phyloP scores from a whole-genome alignment of 2,888 invertebrate genomes.

The Willowsia nigromaculata region DNA sequence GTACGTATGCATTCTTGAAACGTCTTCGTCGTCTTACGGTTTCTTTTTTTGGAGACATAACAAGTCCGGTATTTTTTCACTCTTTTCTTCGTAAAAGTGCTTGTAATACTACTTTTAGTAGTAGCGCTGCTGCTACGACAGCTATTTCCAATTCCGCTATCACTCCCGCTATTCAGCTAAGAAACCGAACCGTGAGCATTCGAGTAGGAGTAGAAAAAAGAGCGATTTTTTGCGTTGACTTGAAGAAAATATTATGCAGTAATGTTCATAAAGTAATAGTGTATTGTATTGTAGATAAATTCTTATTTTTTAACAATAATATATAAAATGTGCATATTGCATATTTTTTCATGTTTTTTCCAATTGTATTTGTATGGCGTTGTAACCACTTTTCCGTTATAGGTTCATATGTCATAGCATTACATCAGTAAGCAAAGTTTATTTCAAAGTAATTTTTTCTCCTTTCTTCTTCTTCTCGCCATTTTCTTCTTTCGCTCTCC shows the following conservation, averaged over 20 bases:
- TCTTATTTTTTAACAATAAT: background rate
- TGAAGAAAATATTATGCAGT: background rate
- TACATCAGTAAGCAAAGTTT: slow-evolving; percentile 10
- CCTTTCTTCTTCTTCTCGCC: background rate
- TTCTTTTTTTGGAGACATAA: background rate
- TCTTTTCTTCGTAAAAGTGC: slow-evolving; percentile 11
- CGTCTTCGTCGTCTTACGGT: background rate
- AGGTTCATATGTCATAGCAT: background rate
- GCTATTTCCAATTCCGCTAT: slow-evolving; percentile 52
- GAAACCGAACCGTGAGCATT: background rate
- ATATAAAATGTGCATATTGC: slow-evolving; percentile 1
- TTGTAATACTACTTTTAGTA: slow-evolving; percentile 8
- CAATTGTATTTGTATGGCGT: background rate
- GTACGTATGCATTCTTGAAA: slow-evolving; percentile 50
- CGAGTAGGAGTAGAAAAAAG: background rate
- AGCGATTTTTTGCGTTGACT: background rate
- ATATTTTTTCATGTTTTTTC: background rate
- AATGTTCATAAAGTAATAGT: background rate
- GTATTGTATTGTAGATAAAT: background rate
- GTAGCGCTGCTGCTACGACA: slow-evolving; percentile 9
- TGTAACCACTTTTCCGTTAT: slow-evolving; percentile 17
- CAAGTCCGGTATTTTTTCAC: slow-evolving; percentile 15
- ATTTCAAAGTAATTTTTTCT: slow-evolving; percentile 43
- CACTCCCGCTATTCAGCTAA: background rate
- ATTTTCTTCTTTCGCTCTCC: background rate